These are phyloP conservation scores for Tetraneura akinire DNA, from an alignment of 1,140 invertebrate genomes.

Conservation along the genomic window DNA sequence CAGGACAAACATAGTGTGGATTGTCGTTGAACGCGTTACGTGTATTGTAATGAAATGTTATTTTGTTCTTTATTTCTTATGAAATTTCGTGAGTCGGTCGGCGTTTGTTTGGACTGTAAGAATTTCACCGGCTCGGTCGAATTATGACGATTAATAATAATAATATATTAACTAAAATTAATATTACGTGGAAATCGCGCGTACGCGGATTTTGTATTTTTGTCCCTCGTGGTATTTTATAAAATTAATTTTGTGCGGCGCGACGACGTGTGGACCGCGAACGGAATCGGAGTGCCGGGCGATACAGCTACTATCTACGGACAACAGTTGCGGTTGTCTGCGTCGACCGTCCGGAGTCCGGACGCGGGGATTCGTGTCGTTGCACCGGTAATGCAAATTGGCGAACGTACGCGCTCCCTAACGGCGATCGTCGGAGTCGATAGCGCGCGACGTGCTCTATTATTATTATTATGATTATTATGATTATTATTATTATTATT, in stretches of 20 bases:
- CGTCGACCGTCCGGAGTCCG: neutral
- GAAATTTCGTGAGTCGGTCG: too few species aligned
- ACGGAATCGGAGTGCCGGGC: neutral
- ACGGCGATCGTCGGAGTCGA: neutral
- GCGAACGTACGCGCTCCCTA: constrained; percentile 12
- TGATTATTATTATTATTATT: too few species aligned
- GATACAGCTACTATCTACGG: constrained; percentile 3
- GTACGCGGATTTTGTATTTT: neutral
- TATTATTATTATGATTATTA: too few species aligned
- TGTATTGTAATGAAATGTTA: too few species aligned
- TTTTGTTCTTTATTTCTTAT: too few species aligned
- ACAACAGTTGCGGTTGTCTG: constrained; percentile 42
- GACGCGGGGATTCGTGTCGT: constrained; percentile 10
- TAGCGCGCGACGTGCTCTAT: neutral
- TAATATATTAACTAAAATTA: too few species aligned
- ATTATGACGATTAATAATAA: too few species aligned
- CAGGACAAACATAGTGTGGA: neutral
- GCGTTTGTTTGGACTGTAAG: too few species aligned
- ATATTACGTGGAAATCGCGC: too few species aligned
- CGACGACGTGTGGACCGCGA: neutral
- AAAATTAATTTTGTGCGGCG: too few species aligned
- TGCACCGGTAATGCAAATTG: neutral
- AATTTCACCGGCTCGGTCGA: too few species aligned
- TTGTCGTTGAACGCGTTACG: too few species aligned
- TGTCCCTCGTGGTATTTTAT: neutral